Percentiles rank a stretch among this genome's conserved stretches.
Conservation (phyloP, 37 sponge, comb jelly and placozoan species). For the Tethya wilhelma region DNA sequence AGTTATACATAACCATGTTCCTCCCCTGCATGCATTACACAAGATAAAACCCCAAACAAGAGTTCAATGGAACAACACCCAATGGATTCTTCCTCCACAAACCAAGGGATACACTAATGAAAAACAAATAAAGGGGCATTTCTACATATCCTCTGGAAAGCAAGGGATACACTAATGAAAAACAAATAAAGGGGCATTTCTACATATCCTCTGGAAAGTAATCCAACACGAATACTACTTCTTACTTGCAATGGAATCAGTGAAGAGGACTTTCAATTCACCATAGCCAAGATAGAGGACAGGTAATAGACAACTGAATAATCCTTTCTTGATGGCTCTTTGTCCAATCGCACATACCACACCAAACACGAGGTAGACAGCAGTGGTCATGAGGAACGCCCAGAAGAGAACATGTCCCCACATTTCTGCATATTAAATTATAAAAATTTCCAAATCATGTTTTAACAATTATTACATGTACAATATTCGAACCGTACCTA, state of each 20-base stretch:
- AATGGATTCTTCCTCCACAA: too few relatives aligned
- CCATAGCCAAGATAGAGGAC: constrained; percentile 51
- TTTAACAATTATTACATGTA: too few relatives aligned
- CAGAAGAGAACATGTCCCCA: constrained; percentile 72
- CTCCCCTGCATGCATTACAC: too few relatives aligned
- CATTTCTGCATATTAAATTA: constrained; percentile 34
- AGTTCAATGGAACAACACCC: too few relatives aligned
- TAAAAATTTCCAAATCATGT: neutral
- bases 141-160: too few relatives aligned
- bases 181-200: too few relatives aligned
- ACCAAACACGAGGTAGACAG: constrained; percentile 53
- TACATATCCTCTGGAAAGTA: too few relatives aligned
- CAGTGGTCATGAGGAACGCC: constrained; percentile 47
- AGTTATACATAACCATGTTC: too few relatives aligned
- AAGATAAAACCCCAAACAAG: too few relatives aligned
- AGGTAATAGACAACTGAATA: constrained; percentile 20
- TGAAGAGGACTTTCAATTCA: constrained; percentile 31
- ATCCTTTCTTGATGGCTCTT: constrained; percentile 17
- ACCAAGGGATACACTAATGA: too few relatives aligned
- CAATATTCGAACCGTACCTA: neutral
- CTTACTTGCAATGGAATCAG: constrained; percentile 68
- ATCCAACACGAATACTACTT: neutral
- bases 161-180: too few relatives aligned
- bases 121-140: too few relatives aligned
- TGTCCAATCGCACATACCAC: constrained; percentile 21